Evolutionary conservation across 2,888 invertebrate species (phyloP).

Genomic region (Oscheius sp.): DNA sequence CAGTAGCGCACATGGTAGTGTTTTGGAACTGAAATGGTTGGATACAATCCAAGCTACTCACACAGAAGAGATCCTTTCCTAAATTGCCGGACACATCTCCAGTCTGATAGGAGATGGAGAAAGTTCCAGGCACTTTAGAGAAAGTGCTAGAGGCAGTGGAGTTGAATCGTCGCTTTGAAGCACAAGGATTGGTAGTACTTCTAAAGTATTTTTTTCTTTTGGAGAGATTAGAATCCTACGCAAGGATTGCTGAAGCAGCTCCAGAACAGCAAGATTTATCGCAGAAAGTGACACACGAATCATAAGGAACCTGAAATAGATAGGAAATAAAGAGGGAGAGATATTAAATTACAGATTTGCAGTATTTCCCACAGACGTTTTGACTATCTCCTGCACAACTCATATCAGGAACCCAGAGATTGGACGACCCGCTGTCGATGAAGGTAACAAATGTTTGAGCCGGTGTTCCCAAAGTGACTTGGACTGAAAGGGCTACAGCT

Average conservation of each 20-base stretch:
- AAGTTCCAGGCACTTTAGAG: conserved; percentile 35
- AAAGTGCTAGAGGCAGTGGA: conserved; percentile 45
- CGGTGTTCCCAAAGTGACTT: conserved; percentile 57
- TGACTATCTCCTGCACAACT: conserved; percentile 31
- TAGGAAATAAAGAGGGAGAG: too few relatives aligned
- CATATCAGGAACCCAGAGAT: conserved; percentile 55
- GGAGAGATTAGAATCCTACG: not conserved
- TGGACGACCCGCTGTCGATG: conserved; percentile 57
- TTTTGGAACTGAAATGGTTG: conserved; percentile 46
- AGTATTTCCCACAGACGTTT: conserved; percentile 5
- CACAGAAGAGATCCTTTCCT: conserved; percentile 55
- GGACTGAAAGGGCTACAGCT: conserved; percentile 31
- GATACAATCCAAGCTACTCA: conserved; percentile 29
- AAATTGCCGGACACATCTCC: conserved; percentile 62
- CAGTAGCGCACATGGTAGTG: conserved; percentile 67
- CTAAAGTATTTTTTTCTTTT: not conserved
- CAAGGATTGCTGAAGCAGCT: not conserved
- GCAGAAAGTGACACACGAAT: conserved; percentile 52
- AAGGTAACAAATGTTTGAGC: conserved; percentile 56
- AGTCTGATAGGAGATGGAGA: conserved; percentile 60
- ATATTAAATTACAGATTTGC: not conserved
- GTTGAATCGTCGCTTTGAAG: conserved; percentile 53
- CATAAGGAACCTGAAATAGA: conserved; percentile 40
- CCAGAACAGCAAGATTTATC: conserved; percentile 39
- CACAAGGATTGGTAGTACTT: conserved; percentile 40